Conservation (phyloP, 2,888 invertebrate genomes). For the Drosophila leonis region DNA sequence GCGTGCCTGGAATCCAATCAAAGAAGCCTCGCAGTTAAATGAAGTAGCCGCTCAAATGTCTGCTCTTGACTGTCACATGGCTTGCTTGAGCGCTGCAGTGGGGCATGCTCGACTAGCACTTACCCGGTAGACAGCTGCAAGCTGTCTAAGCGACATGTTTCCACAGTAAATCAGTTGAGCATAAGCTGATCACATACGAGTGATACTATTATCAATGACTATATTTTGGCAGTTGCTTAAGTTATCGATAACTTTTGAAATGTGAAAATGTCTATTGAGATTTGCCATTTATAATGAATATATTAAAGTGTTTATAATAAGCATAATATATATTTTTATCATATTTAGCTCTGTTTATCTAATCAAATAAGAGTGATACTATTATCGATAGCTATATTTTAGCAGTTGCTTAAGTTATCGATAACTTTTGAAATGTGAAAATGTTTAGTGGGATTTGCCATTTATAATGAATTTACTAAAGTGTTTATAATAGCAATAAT, state of each 20-base stretch:
- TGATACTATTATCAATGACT: neutral
- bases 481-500: no score
- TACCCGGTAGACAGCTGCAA: no score
- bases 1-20: neutral
- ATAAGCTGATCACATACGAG: neutral
- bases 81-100: no score
- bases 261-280: neutral
- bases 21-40: constrained; percentile 2
- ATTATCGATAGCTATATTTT: neutral
- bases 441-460: neutral
- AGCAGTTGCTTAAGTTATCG: neutral
- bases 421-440: neutral
- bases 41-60: neutral
- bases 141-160: neutral
- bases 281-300: neutral
- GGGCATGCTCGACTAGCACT: neutral
- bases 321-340: no score
- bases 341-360: no score
- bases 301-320: no score
- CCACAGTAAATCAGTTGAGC: no score
- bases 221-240: neutral
- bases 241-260: neutral
- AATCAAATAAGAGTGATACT: neutral
- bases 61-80: neutral
- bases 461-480: neutral